Evolutionary conservation across 1,140 invertebrate species (phyloP).

Genomic region (Teleopsis dalmanni): DNA sequence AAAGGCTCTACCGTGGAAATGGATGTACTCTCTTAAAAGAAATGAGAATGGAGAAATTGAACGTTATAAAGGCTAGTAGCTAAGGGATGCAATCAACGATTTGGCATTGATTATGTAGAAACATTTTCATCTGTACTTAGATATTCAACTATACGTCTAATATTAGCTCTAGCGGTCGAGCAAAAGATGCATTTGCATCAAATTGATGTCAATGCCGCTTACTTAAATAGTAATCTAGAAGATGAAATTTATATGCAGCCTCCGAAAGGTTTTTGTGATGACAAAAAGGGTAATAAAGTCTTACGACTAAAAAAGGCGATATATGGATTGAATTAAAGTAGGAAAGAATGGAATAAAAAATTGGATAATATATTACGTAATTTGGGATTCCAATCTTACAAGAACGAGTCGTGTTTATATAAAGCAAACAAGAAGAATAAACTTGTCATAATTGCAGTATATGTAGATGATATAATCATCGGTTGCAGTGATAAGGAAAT

Average conservation of each 20-base stretch:
- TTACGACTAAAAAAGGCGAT: constrained; percentile 5
- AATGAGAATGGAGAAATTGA: constrained; percentile 12
- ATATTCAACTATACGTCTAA: constrained; percentile 31
- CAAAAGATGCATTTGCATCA: constrained; percentile 26
- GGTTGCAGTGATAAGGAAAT: not conserved
- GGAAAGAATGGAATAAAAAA: not conserved
- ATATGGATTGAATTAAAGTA: constrained; percentile 6
- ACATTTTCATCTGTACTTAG: constrained; percentile 36
- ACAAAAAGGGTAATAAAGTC: constrained; percentile 14
- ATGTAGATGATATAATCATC: not conserved
- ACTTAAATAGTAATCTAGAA: constrained; percentile 42
- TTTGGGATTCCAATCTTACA: not conserved
- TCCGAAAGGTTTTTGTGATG: constrained; percentile 9
- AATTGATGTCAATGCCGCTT: constrained; percentile 44
- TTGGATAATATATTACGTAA: not conserved
- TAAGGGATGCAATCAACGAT: constrained; percentile 37
- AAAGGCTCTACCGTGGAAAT: constrained; percentile 13
- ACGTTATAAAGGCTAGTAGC: constrained; percentile 40
- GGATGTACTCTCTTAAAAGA: constrained; percentile 21
- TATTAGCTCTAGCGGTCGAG: constrained; percentile 28
- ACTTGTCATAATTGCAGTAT: not conserved
- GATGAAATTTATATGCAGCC: constrained; percentile 26
- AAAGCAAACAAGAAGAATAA: not conserved
- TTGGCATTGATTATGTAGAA: constrained; percentile 40
- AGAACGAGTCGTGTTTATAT: not conserved